Base-by-base conservation (phyloP, 2,888 invertebrate genomes). In the Agrotis puta region DNA sequence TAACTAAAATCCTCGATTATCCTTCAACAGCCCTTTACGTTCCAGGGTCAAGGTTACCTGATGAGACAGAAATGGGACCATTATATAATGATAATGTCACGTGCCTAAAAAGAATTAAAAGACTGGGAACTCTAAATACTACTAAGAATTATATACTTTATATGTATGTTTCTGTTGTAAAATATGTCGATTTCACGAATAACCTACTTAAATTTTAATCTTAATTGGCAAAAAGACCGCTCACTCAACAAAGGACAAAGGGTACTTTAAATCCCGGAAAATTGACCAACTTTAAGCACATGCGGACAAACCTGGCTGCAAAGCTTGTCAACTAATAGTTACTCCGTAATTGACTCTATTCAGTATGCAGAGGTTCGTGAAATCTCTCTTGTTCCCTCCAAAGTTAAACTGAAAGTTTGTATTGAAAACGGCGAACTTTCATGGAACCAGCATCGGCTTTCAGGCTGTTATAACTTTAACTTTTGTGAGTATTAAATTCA, bases 351-450 rank as follows among this genome's bases (percentile, higher is more conserved):
- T n/a, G 27, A 58, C 18, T 50, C 24, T 27, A 27, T 64, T 76
- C 20, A 62, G 11, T 33, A 20, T 2, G 13, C 67, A 27, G 61
- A 33, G 47, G 56, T 65, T 50, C 51, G 22, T 50, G 39, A 70
- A 80, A 62, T 63, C n/a, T 7, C 45, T 54, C 53, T 58, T 45
- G 62, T 70, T 54, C 64, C 16, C 16, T 27, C 2, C 16, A 27
- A 74, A 74, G 51, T 79, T 66, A 20, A 24, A 58, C 24, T 20
- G 47, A 24, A 79, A 74, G 20, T 77, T 79, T 79, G 39, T 54
- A 59, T 79, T 79, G 75, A 54, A 79, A 68, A 27, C 54, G 39
- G 51, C 47, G 27, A 79, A 79, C 50, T 79, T 74, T 59, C 53
- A 18, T 22, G 18, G 13, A 59, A 50, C 39, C 62, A 68, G 63